phyloP scores from a whole-genome alignment of 2,797 vertebrate genomes.

The Huso huso region DNA sequence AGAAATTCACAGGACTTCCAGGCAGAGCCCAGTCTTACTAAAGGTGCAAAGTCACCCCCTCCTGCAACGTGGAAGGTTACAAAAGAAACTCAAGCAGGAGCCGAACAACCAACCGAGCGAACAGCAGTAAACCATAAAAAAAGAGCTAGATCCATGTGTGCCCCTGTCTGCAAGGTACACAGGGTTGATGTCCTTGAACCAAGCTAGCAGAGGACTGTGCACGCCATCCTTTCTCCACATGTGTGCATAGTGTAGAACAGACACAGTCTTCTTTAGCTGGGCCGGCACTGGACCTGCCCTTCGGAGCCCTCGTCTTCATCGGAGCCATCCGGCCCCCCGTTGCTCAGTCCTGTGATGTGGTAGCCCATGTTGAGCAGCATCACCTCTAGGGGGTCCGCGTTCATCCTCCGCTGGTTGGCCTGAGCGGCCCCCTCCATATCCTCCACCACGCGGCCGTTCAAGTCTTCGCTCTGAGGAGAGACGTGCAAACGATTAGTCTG shows the following conservation, averaged over 20 bases:
- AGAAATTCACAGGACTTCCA: too few species aligned
- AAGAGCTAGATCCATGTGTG: too few species aligned
- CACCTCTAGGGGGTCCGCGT: constrained; percentile 90
- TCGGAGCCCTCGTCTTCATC: constrained; percentile 94
- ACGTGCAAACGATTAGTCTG: background rate
- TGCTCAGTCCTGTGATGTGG: constrained; percentile 89
- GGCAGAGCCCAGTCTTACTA: too few species aligned
- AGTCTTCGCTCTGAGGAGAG: constrained; percentile 68
- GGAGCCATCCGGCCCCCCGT: constrained; percentile 73
- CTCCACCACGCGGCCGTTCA: constrained; percentile 85
- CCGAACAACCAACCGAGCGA: too few species aligned
- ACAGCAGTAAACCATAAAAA: too few species aligned
- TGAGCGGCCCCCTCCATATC: constrained; percentile 96
- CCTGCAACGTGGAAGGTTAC: too few species aligned
- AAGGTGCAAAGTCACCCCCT: too few species aligned
- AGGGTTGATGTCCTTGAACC: background rate
- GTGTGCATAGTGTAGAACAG: constrained; percentile 52
- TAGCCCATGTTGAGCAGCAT: constrained; percentile 99
- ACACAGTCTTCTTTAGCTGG: constrained; percentile 72
- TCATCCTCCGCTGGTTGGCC: constrained; percentile 96
- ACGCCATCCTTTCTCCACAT: background rate
- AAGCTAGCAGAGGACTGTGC: background rate
- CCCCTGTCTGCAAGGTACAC: too few species aligned
- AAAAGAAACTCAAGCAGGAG: too few species aligned
- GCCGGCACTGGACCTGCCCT: constrained; percentile 93